Percentiles rank a stretch among this genome's conserved stretches.
These are phyloP conservation scores for Penaeus vannamei DNA, from an alignment of 1,140 invertebrate species.

Conservation along the genomic window DNA sequence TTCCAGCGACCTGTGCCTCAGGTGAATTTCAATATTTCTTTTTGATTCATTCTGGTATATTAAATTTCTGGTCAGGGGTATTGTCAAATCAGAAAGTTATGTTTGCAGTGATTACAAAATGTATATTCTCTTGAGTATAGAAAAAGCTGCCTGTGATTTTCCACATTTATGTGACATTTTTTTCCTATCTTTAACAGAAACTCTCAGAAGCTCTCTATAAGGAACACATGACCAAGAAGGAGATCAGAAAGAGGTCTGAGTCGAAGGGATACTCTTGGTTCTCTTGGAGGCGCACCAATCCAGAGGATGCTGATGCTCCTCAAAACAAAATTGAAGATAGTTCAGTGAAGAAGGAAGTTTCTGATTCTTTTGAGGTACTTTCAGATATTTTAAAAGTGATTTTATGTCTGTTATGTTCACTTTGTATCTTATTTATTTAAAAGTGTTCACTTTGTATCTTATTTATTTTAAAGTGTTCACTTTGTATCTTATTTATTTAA, in stretches of 20 bases:
- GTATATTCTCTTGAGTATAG: too few species aligned
- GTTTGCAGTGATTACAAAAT: too few species aligned
- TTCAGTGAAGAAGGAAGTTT: neutral
- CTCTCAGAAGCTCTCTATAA: slow-evolving; percentile 71
- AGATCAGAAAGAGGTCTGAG: slow-evolving; percentile 71
- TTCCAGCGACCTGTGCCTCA: slow-evolving; percentile 86
- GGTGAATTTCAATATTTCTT: slow-evolving; percentile 62
- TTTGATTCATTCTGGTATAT: neutral
- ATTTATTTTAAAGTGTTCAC: neutral
- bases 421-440: neutral
- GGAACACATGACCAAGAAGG: slow-evolving; percentile 75
- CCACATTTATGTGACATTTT: too few species aligned
- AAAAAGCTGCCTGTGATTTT: too few species aligned
- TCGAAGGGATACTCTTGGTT: slow-evolving; percentile 70
- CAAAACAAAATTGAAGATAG: slow-evolving; percentile 8
- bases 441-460: neutral
- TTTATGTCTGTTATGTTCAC: neutral
- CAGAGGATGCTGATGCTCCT: slow-evolving; percentile 30
- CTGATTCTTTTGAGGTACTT: too few species aligned
- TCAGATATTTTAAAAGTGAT: too few species aligned
- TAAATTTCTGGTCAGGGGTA: neutral
- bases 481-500: neutral
- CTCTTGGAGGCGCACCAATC: slow-evolving; percentile 70
- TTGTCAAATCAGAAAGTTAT: neutral
- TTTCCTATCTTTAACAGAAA: slow-evolving; percentile 69